phyloP scores from a whole-genome alignment of 2,113 vertebrate species.

The Ramphastos sulfuratus region DNA sequence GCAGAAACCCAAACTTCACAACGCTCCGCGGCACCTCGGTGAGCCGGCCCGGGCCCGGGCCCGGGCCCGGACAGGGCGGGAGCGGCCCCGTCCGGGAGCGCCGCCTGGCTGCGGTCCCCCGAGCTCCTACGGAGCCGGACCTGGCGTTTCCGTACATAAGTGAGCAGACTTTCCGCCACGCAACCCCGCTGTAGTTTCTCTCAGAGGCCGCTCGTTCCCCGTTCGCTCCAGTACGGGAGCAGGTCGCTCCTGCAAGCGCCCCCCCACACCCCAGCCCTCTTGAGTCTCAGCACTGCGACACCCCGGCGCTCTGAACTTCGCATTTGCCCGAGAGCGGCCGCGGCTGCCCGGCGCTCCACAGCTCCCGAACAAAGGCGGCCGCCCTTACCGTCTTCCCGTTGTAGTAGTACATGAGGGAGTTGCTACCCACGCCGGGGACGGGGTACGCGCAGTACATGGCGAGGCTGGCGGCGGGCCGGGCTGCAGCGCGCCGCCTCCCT shows the following conservation, averaged over 20 bases:
- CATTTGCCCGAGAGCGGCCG: not conserved
- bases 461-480: slow-evolving; percentile 69
- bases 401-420: slow-evolving; percentile 98
- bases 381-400: slow-evolving; percentile 96
- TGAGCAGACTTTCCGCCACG: not conserved
- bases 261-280: not conserved
- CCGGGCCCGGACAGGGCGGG: not conserved
- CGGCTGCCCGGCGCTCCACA: not conserved
- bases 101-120: slow-evolving; percentile 71
- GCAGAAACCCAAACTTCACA: not conserved
- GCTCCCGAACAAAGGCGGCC: slow-evolving; percentile 65
- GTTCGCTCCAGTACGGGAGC: not conserved
- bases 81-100: not conserved
- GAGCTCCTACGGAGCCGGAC: slow-evolving; percentile 82
- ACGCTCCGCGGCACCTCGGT: not conserved
- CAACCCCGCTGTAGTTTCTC: too few relatives aligned
- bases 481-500: slow-evolving; percentile 74
- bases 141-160: slow-evolving; percentile 78
- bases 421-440: slow-evolving; percentile 94
- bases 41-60: not conserved
- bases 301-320: not conserved
- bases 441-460: slow-evolving; percentile 97
- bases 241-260: not conserved
- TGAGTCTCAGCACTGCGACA: not conserved
- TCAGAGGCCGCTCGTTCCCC: too few relatives aligned